A percentile compares a stretch with the other conserved stretches of the same genome.
These are phyloP conservation scores for Plestiodon gilberti DNA, from an alignment of 2,113 vertebrate genomes.

Conservation along the genomic window DNA sequence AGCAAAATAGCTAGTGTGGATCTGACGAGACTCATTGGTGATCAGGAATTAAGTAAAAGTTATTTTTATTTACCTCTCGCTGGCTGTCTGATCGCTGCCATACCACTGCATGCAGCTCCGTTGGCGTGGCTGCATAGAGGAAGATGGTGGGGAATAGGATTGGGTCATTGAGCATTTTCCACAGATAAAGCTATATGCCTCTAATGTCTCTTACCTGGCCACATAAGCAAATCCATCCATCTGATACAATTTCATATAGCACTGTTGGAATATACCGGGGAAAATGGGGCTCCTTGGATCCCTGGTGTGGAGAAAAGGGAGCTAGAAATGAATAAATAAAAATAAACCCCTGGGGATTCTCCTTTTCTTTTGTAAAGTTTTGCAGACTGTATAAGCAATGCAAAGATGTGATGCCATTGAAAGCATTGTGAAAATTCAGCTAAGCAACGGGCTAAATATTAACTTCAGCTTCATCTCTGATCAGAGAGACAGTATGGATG, in stretches of 20 bases:
- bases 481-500: constrained; percentile 11
- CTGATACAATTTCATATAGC: too few relatives aligned
- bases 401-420: background rate
- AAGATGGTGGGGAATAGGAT: too few relatives aligned
- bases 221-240: too few relatives aligned
- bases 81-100: too few relatives aligned
- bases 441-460: background rate
- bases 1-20: too few relatives aligned
- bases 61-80: too few relatives aligned
- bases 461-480: background rate
- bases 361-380: background rate
- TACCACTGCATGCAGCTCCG: too few relatives aligned
- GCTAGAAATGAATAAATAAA: background rate
- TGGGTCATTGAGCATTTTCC: background rate
- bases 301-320: background rate
- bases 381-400: background rate
- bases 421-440: background rate
- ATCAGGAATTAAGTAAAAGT: too few relatives aligned
- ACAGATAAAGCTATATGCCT: background rate
- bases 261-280: background rate
- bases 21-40: too few relatives aligned
- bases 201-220: too few relatives aligned
- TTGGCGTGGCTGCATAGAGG: too few relatives aligned
- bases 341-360: background rate
- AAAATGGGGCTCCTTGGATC: background rate